Evolutionary conservation across 2,797 vertebrate species (phyloP).

Genomic region (Rhinogobio ventralis): DNA sequence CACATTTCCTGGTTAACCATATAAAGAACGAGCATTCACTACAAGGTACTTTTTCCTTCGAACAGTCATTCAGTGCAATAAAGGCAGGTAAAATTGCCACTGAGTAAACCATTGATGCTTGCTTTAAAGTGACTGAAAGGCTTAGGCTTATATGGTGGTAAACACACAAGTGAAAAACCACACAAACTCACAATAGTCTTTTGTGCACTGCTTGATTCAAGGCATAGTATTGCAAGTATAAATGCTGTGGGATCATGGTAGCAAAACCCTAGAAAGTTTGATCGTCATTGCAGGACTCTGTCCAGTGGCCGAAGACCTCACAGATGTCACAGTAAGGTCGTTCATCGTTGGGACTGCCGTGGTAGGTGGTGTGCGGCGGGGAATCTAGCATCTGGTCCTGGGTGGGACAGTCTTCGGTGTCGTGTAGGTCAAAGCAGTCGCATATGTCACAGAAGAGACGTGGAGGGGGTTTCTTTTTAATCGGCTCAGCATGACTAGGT

Average conservation of each 20-base stretch:
- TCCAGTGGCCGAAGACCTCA: slow-evolving; percentile 96
- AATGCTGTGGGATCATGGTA: slow-evolving; percentile 69
- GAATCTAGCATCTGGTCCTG: slow-evolving; percentile 90
- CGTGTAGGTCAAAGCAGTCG: slow-evolving; percentile 95
- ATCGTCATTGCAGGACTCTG: slow-evolving; percentile 91
- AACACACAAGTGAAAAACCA: slow-evolving; percentile 52
- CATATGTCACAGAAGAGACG: slow-evolving; percentile 98
- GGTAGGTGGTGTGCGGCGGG: slow-evolving; percentile 90
- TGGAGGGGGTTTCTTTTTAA: slow-evolving; percentile 89
- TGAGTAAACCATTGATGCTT: slow-evolving; percentile 13
- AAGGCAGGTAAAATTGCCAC: slow-evolving; percentile 14
- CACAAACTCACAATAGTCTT: slow-evolving; percentile 62
- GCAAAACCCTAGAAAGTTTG: slow-evolving; percentile 88
- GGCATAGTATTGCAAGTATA: slow-evolving; percentile 65
- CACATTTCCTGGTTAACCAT: neutral
- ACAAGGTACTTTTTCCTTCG: slow-evolving; percentile 1
- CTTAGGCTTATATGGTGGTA: slow-evolving; percentile 28
- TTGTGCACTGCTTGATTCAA: slow-evolving; percentile 63
- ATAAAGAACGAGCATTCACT: neutral
- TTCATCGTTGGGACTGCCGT: slow-evolving; percentile 87
- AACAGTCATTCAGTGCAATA: slow-evolving; percentile 41
- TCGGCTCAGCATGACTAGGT: slow-evolving; percentile 69
- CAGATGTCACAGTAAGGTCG: slow-evolving; percentile 96
- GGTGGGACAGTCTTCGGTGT: slow-evolving; percentile 96
- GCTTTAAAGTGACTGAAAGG: slow-evolving; percentile 38